Evolutionary conservation across 2,888 invertebrate genomes (phyloP).

Genomic region (Norana najaformis): DNA sequence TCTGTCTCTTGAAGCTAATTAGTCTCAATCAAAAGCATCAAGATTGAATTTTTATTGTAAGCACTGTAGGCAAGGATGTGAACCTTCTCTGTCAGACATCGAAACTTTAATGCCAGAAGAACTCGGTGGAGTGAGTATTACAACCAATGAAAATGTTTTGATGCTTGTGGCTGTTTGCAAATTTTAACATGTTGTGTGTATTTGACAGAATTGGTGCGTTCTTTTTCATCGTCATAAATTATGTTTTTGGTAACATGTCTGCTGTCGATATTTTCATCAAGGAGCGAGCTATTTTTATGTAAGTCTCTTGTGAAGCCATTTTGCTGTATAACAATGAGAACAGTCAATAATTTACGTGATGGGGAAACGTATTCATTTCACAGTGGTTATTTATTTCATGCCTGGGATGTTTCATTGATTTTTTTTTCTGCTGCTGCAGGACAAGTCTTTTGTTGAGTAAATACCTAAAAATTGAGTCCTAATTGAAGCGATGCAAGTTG

Average conservation of each 20-base stretch:
- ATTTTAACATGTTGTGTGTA: not conserved
- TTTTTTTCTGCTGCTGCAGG: too few species aligned
- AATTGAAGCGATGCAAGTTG: too few species aligned
- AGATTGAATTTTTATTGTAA: too few species aligned
- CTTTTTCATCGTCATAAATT: conserved; percentile 62
- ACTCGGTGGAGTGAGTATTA: not conserved
- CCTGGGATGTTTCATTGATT: too few species aligned
- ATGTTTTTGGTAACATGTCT: conserved; percentile 62
- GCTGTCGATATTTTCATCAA: conserved; percentile 62
- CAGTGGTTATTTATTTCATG: not conserved
- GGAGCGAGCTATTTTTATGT: conserved; percentile 61
- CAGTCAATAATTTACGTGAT: too few species aligned
- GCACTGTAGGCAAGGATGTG: not conserved
- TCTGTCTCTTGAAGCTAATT: not conserved
- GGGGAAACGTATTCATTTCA: too few species aligned
- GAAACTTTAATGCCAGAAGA: too few species aligned
- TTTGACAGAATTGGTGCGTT: conserved; percentile 59
- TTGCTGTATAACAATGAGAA: not conserved
- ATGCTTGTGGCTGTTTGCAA: not conserved
- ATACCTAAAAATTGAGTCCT: too few species aligned
- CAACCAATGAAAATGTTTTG: not conserved
- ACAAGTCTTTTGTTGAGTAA: too few species aligned
- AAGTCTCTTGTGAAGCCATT: conserved; percentile 44
- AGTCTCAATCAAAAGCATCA: not conserved
- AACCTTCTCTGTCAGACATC: not conserved